phyloP scores from a whole-genome alignment of 2,113 vertebrate species.

The Corythornis cristatus region DNA sequence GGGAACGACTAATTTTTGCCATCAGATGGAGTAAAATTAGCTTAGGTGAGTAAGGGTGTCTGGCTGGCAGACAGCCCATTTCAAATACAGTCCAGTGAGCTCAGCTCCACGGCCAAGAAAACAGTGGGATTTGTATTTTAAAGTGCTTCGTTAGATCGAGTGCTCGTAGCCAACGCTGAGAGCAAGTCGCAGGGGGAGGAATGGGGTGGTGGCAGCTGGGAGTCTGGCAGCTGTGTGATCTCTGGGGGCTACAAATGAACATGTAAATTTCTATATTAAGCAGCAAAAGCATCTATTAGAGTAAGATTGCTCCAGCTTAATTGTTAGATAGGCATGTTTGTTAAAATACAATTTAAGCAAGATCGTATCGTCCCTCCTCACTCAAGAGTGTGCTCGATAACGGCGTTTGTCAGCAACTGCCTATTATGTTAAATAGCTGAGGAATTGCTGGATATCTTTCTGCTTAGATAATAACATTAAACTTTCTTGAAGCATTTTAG shows the following conservation, averaged over 20 bases:
- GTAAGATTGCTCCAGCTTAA: constrained; percentile 67
- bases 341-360: constrained; percentile 65
- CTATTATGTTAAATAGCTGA: constrained; percentile 70
- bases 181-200: constrained; percentile 1
- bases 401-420: constrained; percentile 66
- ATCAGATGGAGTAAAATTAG: constrained; percentile 60
- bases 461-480: constrained; percentile 72
- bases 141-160: constrained; percentile 35
- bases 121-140: constrained; percentile 53
- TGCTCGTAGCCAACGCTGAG: constrained; percentile 28
- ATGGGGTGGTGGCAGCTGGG: constrained; percentile 40
- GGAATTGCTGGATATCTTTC: constrained; percentile 64
- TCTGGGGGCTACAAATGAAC: constrained; percentile 68
- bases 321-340: constrained; percentile 71
- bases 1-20: constrained; percentile 17
- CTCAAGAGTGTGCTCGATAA: constrained; percentile 49
- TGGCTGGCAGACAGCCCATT: constrained; percentile 45
- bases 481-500: constrained; percentile 66
- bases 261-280: constrained; percentile 72
- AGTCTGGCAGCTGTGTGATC: constrained; percentile 56
- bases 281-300: constrained; percentile 62
- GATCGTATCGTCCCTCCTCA: constrained; percentile 52
- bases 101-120: constrained; percentile 21
- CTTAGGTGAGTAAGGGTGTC: constrained; percentile 63
- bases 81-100: constrained; percentile 36